A percentile compares a stretch with the other conserved stretches of the same genome.
Conservation (phyloP, 2,888 invertebrate species). For the Prosopocoilus inquinatus region DNA sequence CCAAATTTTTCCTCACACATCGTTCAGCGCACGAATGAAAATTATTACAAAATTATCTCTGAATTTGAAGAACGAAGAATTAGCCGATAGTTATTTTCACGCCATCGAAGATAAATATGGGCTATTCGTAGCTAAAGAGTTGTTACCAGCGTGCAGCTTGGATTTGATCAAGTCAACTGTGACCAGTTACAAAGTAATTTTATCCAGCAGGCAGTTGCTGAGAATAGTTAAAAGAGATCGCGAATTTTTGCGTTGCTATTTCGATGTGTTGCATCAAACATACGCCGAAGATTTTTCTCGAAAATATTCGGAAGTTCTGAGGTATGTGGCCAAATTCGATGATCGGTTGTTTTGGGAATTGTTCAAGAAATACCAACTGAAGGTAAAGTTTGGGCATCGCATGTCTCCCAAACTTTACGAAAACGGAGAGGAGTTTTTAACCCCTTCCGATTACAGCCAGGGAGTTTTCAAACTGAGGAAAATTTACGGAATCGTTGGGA, state of each 20-base stretch:
- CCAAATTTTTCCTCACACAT: conserved; percentile 18
- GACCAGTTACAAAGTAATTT: conserved; percentile 9
- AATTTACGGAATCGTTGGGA: conserved; percentile 3
- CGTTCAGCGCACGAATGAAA: conserved; percentile 17
- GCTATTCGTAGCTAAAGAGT: conserved; percentile 10
- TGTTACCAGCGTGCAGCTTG: conserved; percentile 19
- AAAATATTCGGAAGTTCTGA: conserved; percentile 1
- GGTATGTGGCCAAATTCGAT: conserved; percentile 9
- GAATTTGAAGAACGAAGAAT: conserved; percentile 10
- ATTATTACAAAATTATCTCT: conserved; percentile 17
- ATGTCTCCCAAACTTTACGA: conserved; percentile 9
- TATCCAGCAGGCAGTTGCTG: conserved; percentile 15
- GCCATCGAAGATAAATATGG: conserved; percentile 20
- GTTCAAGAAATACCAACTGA: conserved; percentile 6
- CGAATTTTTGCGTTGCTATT: conserved; percentile 19
- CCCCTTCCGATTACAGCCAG: background rate
- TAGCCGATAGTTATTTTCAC: conserved; percentile 17
- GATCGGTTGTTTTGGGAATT: conserved; percentile 8
- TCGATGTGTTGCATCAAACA: conserved; percentile 4
- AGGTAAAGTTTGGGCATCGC: conserved; percentile 8
- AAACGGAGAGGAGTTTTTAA: background rate
- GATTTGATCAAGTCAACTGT: conserved; percentile 13
- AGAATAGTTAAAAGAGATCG: conserved; percentile 18
- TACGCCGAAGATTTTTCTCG: background rate
- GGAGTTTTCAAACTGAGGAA: background rate